A percentile compares a stretch with the other conserved stretches of the same genome.
These are phyloP conservation scores for Drosophila santomea DNA, from an alignment of 1,140 invertebrate genomes.

Conservation along the genomic window DNA sequence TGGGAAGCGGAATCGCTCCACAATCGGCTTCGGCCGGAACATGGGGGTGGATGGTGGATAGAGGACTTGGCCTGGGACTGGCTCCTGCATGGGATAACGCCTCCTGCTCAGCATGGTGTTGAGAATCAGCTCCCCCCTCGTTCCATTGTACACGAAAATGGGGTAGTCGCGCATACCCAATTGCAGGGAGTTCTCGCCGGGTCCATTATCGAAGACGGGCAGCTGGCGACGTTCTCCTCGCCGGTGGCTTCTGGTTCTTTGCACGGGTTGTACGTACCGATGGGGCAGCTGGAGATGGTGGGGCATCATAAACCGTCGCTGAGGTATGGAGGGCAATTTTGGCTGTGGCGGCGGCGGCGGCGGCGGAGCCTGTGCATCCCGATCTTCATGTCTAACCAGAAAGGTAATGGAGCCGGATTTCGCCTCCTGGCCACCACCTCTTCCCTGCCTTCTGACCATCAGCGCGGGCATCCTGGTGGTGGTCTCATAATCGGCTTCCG, in stretches of 20 bases:
- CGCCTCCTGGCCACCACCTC: slow-evolving; percentile 11
- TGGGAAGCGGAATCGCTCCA: slow-evolving; percentile 67
- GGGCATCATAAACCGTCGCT: slow-evolving; percentile 37
- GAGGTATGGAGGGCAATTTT: slow-evolving; percentile 7
- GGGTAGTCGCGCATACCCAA: slow-evolving; percentile 37
- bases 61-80: slow-evolving; percentile 71
- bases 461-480: slow-evolving; percentile 22
- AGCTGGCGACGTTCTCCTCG: slow-evolving; percentile 38
- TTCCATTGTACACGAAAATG: slow-evolving; percentile 74
- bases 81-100: slow-evolving; percentile 80
- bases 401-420: slow-evolving; percentile 34
- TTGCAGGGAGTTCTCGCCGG: slow-evolving; percentile 54
- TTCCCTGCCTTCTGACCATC: neutral
- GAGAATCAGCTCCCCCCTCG: slow-evolving; percentile 60
- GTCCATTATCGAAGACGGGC: slow-evolving; percentile 69
- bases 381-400: slow-evolving; percentile 31
- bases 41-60: slow-evolving; percentile 74
- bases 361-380: neutral
- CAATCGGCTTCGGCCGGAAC: slow-evolving; percentile 75
- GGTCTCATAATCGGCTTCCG: slow-evolving; percentile 37
- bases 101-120: slow-evolving; percentile 73
- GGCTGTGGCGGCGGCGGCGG: neutral
- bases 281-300: slow-evolving; percentile 28
- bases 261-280: slow-evolving; percentile 15
- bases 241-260: slow-evolving; percentile 3